These are phyloP conservation scores for Nyctereutes procyonoides DNA, from an alignment of 2,113 vertebrate species.

Conservation along the genomic window DNA sequence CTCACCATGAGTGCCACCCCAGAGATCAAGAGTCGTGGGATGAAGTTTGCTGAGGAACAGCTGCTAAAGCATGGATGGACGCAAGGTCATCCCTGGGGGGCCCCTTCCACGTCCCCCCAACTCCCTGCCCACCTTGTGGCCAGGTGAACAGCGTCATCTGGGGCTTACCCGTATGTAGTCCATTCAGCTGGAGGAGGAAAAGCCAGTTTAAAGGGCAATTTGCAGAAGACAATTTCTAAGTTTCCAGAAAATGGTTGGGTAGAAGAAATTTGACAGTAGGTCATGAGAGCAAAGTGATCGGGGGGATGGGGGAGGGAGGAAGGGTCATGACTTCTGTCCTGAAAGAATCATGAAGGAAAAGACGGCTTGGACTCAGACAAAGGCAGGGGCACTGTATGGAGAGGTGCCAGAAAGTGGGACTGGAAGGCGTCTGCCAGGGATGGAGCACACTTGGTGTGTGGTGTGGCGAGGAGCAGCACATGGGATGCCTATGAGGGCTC, in stretches of 20 bases:
- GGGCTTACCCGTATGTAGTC: not conserved
- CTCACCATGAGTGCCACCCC: slow-evolving; percentile 71
- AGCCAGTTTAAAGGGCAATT: slow-evolving; percentile 7
- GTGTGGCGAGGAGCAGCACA: not conserved
- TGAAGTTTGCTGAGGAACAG: slow-evolving; percentile 92
- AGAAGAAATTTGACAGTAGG: not conserved
- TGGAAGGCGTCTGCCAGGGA: not conserved
- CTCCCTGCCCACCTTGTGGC: not conserved
- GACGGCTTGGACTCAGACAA: not conserved
- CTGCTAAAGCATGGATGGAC: slow-evolving; percentile 94
- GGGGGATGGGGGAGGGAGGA: not conserved
- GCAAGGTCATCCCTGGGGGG: slow-evolving; percentile 83
- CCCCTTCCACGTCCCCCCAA: not conserved
- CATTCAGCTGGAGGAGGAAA: not conserved
- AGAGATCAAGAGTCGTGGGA: slow-evolving; percentile 83
- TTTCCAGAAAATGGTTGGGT: not conserved
- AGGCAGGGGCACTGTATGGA: not conserved
- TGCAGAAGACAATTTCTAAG: not conserved
- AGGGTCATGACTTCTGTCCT: not conserved
- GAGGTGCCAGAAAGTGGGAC: not conserved
- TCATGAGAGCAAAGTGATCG: not conserved
- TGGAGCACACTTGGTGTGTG: fast-evolving
- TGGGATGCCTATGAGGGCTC: not conserved
- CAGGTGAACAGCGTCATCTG: not conserved
- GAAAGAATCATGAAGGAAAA: not conserved